These are phyloP conservation scores for Megaustenia siamemsis DNA, from an alignment of 2,888 invertebrate species.

Conservation along the genomic window DNA sequence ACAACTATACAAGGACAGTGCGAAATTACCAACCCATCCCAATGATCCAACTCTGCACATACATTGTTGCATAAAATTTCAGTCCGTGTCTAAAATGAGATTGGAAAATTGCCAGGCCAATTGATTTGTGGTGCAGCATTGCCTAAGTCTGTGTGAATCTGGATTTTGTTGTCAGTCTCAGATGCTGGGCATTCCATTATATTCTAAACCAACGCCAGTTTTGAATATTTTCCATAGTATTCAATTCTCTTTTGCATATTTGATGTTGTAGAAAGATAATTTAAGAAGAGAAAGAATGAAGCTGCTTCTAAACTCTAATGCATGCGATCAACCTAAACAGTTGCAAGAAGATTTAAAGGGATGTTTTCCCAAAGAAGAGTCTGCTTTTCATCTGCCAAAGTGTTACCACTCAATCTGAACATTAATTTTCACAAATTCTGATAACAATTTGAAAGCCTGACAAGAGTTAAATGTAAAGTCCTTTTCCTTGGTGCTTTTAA, in stretches of 20 bases:
- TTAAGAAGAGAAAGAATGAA: not conserved
- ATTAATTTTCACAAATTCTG: conserved; percentile 15
- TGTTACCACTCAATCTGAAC: not conserved
- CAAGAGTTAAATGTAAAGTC: conserved; percentile 43
- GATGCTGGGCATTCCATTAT: conserved; percentile 34
- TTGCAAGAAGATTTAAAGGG: conserved; percentile 4
- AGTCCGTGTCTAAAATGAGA: not conserved
- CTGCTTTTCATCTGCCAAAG: conserved; percentile 15
- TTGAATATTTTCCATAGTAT: not conserved
- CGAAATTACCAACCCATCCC: not conserved
- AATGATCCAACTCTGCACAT: not conserved
- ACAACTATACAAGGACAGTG: not conserved
- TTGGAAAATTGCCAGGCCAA: not conserved
- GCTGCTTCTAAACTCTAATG: conserved; percentile 26
- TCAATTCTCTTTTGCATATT: not conserved
- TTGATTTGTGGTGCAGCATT: not conserved
- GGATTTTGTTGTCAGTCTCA: conserved; percentile 34
- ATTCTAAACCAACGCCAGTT: not conserved
- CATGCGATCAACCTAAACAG: conserved; percentile 27
- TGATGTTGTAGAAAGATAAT: not conserved
- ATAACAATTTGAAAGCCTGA: conserved; percentile 52
- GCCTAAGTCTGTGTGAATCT: not conserved
- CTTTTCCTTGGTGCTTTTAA: conserved; percentile 40
- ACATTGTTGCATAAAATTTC: not conserved
- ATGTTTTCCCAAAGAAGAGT: conserved; percentile 23